Percentiles rank a stretch among this genome's conserved stretches.
These are phyloP conservation scores for Leptopilina myrica DNA, from an alignment of 2,888 invertebrate genomes.

Conservation along the genomic window DNA sequence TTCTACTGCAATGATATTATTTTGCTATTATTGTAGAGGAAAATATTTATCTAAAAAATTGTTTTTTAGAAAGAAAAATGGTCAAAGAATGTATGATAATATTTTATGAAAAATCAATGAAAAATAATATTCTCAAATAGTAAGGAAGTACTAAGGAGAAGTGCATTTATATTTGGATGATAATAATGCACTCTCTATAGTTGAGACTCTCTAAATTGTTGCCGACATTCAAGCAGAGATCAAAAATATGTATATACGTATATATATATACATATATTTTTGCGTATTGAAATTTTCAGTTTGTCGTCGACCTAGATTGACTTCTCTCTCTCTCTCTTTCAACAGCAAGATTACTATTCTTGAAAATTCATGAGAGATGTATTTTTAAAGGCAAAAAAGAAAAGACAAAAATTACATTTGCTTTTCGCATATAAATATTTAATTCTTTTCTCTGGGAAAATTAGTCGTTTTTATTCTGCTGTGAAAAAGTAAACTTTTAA, in stretches of 20 bases:
- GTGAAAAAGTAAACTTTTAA: too few species aligned
- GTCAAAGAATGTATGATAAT: neutral
- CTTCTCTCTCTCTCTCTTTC: slow-evolving; percentile 13
- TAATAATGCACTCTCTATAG: slow-evolving; percentile 10
- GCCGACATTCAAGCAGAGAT: neutral
- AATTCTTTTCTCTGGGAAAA: too few species aligned
- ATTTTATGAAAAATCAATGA: neutral
- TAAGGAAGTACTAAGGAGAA: neutral
- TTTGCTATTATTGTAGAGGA: too few species aligned
- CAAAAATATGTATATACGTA: neutral
- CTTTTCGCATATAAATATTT: neutral
- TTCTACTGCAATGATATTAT: too few species aligned
- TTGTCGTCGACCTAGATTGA: slow-evolving; percentile 24
- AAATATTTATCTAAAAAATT: too few species aligned
- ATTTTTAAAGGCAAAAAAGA: neutral
- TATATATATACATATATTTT: slow-evolving; percentile 19
- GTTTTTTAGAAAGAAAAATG: neutral
- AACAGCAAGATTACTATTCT: slow-evolving; percentile 12
- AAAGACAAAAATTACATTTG: neutral
- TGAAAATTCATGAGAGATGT: slow-evolving; percentile 16
- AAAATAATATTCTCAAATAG: neutral
- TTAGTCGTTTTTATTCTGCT: too few species aligned
- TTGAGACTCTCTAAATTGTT: neutral
- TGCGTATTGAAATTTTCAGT: slow-evolving; percentile 29
- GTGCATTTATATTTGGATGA: neutral